Base-by-base conservation (phyloP, 2,113 vertebrate genomes). In the Pomatorhinus ruficollis region DNA sequence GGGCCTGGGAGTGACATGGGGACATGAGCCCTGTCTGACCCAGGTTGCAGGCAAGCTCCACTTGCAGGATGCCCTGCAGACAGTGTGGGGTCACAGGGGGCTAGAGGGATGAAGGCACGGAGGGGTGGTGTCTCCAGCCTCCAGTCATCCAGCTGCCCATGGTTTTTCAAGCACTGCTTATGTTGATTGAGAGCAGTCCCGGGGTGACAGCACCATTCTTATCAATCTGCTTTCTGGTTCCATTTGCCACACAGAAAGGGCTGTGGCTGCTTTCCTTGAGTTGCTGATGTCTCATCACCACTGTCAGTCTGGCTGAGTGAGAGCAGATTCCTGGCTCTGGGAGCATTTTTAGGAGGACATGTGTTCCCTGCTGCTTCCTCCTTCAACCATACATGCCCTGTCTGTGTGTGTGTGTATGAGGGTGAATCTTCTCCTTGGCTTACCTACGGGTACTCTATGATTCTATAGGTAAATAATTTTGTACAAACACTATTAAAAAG, bases 181-280 rank as follows among this genome's bases (percentile, higher is more conserved):
- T 35, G 93, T 92, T 97, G 93, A 95, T 93, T 11, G 4, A 96
- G 85, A 96, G 64, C 93, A 95, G 95, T 68, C 68, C 64, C 90
- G 49, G 65, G 31, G 52, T 92, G 92, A 92, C 96, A 90, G 88
- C 53, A 74, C 45, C 31, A 2, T 56, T 92, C 92, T 97, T 96
- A 93, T 96, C 96, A 90, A 47, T 89, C 72, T 78, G 37, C 63
- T 86, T 77, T 83, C 76, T 86, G 71, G 85, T 84, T 90, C 96
- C 88, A 86, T 92, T 93, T 92, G 83, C 85, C 40, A 9, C 83
- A 68, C 68, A 64, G 76, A 94, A 80, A 59, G 44, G 56, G 44
- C 80, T 81, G 79, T 56, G 70, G 52, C 83, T 68, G 56, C 56
- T 92, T 21, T 71, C 47, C 47, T 88, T 35, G 53, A 93, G 52